Conservation (phyloP, 2,797 vertebrate species). For the Anguilla megastoma region DNA sequence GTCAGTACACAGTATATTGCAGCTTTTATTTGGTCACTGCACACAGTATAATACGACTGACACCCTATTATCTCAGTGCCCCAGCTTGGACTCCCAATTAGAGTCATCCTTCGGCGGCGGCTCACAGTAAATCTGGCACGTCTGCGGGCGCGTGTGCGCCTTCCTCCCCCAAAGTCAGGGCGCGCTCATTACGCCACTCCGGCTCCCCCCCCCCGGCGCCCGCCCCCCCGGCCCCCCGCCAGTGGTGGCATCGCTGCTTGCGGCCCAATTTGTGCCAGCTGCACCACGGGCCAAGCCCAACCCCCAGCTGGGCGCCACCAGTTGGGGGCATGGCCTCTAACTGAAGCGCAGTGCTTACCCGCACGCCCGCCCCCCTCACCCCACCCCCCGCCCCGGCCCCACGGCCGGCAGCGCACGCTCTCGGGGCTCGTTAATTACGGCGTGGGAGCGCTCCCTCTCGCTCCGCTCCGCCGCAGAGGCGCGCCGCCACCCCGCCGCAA, state of each 20-base stretch:
- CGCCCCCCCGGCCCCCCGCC: background rate
- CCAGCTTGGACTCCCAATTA: conserved; percentile 39
- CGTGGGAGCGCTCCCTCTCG: conserved; percentile 40
- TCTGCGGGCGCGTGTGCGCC: background rate
- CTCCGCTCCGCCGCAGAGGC: conserved; percentile 40
- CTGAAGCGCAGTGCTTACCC: conserved; percentile 56
- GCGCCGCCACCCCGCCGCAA: conserved; percentile 33
- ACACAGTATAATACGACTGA: conserved; percentile 24
- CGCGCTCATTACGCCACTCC: background rate
- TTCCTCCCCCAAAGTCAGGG: background rate
- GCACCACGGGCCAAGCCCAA: background rate
- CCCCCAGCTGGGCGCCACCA: conserved; percentile 38
- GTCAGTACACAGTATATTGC: conserved; percentile 42
- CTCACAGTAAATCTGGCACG: conserved; percentile 6
- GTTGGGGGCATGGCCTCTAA: conserved; percentile 51
- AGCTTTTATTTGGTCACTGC: conserved; percentile 28
- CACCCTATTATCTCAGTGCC: conserved; percentile 42
- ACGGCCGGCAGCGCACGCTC: conserved; percentile 38
- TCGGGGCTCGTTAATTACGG: conserved; percentile 55
- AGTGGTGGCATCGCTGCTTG: conserved; percentile 8
- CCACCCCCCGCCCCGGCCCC: conserved; percentile 35
- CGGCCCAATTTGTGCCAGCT: background rate
- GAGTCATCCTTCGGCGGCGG: background rate
- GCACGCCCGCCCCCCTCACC: conserved; percentile 39
- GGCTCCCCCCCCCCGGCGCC: background rate